Evolutionary conservation across 2,113 vertebrate species (phyloP).

Genomic region (Carettochelys insculpta): DNA sequence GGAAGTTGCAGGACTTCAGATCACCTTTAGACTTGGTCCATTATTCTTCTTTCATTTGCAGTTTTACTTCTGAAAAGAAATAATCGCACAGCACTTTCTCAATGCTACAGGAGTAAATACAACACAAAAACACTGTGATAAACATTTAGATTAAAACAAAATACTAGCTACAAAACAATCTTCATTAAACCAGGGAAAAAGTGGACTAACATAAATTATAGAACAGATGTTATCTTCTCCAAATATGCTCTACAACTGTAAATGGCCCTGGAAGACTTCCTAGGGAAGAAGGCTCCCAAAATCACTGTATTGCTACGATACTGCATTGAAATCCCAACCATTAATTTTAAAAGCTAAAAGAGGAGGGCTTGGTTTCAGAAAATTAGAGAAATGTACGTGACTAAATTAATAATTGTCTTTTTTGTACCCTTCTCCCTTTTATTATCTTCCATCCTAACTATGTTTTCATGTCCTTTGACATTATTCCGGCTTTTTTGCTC

Average conservation of each 20-base stretch:
- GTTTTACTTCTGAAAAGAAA: conserved; percentile 35
- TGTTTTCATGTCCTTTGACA: conserved; percentile 30
- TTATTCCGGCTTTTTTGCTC: conserved; percentile 47
- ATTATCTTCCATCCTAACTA: conserved; percentile 49
- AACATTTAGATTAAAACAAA: not conserved
- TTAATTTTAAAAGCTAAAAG: conserved; percentile 25
- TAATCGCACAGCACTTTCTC: not conserved
- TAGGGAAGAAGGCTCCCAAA: conserved; percentile 37
- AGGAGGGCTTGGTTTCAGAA: conserved; percentile 54
- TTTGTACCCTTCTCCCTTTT: conserved; percentile 34
- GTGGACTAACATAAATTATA: not conserved
- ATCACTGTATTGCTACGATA: conserved; percentile 30
- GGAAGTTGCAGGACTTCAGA: not conserved
- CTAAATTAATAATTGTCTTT: conserved; percentile 21
- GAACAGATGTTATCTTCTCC: conserved; percentile 20
- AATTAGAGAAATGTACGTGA: conserved; percentile 58
- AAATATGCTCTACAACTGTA: conserved; percentile 9
- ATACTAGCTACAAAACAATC: not conserved
- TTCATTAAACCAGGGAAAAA: not conserved
- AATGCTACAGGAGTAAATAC: not conserved
- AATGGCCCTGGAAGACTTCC: conserved; percentile 25
- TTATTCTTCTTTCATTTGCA: not conserved
- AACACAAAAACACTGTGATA: not conserved
- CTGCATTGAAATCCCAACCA: conserved; percentile 24
- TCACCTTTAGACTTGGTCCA: not conserved